These are phyloP conservation scores for Stenurella melanura DNA, from an alignment of 2,888 invertebrate species.

Conservation along the genomic window DNA sequence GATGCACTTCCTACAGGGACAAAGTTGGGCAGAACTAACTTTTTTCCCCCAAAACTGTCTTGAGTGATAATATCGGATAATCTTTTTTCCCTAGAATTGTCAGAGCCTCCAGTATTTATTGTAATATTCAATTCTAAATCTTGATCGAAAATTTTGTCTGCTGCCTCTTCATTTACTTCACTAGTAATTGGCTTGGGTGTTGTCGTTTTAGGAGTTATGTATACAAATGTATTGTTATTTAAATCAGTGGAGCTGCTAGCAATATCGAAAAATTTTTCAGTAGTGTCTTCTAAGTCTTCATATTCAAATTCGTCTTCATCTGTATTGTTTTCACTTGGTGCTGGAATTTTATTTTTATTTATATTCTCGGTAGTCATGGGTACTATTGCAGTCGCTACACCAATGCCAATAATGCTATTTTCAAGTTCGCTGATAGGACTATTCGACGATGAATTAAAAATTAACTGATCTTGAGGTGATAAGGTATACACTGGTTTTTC, in stretches of 20 bases:
- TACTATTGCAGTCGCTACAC: background rate
- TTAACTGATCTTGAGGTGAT: conserved; percentile 59
- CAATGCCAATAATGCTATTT: background rate
- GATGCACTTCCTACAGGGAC: background rate
- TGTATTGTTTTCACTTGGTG: background rate
- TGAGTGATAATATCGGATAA: background rate
- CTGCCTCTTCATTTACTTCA: conserved; percentile 11
- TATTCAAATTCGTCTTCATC: conserved; percentile 21
- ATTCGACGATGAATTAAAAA: conserved; percentile 35
- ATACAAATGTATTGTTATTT: conserved; percentile 47
- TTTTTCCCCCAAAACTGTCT: background rate
- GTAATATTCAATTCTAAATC: conserved; percentile 41
- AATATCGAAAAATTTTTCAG: conserved; percentile 43
- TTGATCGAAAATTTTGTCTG: conserved; percentile 25
- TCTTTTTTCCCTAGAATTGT: background rate
- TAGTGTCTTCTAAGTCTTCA: conserved; percentile 35
- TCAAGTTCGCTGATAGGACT: conserved; percentile 30
- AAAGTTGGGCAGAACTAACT: background rate
- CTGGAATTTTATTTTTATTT: conserved; percentile 44
- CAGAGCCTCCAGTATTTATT: background rate
- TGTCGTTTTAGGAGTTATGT: conserved; percentile 50
- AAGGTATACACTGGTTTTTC: conserved; percentile 67
- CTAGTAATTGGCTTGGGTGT: background rate
- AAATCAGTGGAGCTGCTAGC: conserved; percentile 30
- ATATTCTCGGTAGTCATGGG: conserved; percentile 50